These are phyloP conservation scores for Seriola rivoliana DNA, from an alignment of 2,113 vertebrate genomes.

Conservation along the genomic window DNA sequence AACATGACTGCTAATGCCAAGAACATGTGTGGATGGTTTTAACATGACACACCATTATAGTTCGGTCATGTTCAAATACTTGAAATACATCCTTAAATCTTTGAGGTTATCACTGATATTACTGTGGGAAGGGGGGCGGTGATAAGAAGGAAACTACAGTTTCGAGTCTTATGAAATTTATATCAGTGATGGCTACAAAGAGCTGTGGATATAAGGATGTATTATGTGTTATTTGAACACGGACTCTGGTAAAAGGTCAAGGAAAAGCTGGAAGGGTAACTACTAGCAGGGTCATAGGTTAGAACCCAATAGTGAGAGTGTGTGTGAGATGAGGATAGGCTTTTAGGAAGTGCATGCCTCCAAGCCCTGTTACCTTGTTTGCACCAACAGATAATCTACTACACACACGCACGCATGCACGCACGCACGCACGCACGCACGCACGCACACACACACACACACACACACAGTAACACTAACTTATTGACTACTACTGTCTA, in stretches of 20 bases:
- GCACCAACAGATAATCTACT: slow-evolving; percentile 58
- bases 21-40: slow-evolving; percentile 35
- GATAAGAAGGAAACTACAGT: slow-evolving; percentile 51
- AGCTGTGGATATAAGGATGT: slow-evolving; percentile 58
- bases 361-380: slow-evolving; percentile 82
- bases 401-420: neutral
- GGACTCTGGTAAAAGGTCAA: slow-evolving; percentile 37
- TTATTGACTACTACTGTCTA: slow-evolving; percentile 15
- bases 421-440: neutral
- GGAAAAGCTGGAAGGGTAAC: slow-evolving; percentile 38
- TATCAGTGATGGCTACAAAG: slow-evolving; percentile 65
- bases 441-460: neutral
- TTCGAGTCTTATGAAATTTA: slow-evolving; percentile 48
- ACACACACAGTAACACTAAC: neutral
- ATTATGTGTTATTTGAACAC: slow-evolving; percentile 70
- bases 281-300: slow-evolving; percentile 54
- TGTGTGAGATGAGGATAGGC: slow-evolving; percentile 69
- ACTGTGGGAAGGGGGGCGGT: neutral
- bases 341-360: slow-evolving; percentile 68
- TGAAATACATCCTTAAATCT: slow-evolving; percentile 69
- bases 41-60: slow-evolving; percentile 71
- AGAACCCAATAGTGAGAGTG: slow-evolving; percentile 57
- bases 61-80: slow-evolving; percentile 71
- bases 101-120: slow-evolving; percentile 64
- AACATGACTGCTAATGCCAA: slow-evolving; percentile 37